Evolutionary conservation across 1,140 invertebrate species (phyloP).

Genomic region (Scaptomyza montana): DNA sequence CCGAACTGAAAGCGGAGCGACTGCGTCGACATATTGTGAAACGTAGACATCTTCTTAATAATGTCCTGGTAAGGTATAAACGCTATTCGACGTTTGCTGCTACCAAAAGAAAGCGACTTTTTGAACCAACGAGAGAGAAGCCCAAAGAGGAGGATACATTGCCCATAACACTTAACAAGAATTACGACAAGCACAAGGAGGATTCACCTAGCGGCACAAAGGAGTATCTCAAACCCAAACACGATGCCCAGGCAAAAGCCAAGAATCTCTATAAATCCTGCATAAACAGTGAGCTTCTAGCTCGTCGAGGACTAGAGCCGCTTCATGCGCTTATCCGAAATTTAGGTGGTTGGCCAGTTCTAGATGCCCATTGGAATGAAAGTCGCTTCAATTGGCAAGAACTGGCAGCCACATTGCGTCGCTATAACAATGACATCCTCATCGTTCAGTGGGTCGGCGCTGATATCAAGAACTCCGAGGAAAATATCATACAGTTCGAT

Average conservation of each 20-base stretch:
- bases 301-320: constrained; percentile 88
- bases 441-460: constrained; percentile 94
- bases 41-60: constrained; percentile 54
- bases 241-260: constrained; percentile 89
- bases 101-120: constrained; percentile 59
- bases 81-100: constrained; percentile 40
- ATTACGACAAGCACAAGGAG: constrained; percentile 27
- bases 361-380: constrained; percentile 87
- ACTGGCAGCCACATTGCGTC: constrained; percentile 89
- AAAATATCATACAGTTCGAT: constrained; percentile 94
- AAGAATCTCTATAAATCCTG: constrained; percentile 93
- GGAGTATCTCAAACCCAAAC: constrained; percentile 44
- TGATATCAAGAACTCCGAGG: constrained; percentile 94
- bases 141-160: constrained; percentile 51
- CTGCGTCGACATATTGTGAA: constrained; percentile 64
- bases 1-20: constrained; percentile 41
- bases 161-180: constrained; percentile 6
- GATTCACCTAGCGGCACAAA: neutral
- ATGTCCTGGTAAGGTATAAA: constrained; percentile 66
- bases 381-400: constrained; percentile 90
- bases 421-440: constrained; percentile 92
- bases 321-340: constrained; percentile 88
- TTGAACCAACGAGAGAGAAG: constrained; percentile 49
- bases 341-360: constrained; percentile 94
- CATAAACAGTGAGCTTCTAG: constrained; percentile 90